Conservation (phyloP, 2,113 vertebrate species). For the Pomatostomus ruficeps region DNA sequence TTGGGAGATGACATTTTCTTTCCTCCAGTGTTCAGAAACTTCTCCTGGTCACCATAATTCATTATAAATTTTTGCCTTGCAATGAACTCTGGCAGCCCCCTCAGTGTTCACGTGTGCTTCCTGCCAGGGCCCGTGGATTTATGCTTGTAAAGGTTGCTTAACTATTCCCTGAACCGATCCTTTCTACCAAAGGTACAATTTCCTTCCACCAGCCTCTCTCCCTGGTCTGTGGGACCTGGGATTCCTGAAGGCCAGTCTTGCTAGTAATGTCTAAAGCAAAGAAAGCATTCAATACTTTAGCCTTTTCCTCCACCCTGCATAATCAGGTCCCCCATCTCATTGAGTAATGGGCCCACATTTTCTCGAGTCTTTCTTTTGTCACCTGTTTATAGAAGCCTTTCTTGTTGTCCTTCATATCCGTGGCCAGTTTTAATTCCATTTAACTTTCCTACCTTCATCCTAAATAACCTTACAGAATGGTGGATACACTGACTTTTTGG, state of each 20-base stretch:
- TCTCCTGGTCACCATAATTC: background rate
- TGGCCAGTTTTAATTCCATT: background rate
- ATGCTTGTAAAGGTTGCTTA: background rate
- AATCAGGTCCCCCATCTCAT: background rate
- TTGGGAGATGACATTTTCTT: background rate
- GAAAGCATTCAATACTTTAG: background rate
- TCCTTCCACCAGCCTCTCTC: background rate
- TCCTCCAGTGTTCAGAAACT: background rate
- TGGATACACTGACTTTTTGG: background rate
- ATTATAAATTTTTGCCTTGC: background rate
- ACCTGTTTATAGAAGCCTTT: background rate
- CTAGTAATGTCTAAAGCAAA: background rate
- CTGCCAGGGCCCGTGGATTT: background rate
- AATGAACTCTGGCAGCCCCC: background rate
- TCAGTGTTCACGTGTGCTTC: background rate
- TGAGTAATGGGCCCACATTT: background rate
- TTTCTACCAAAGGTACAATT: background rate
- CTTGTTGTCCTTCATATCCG: background rate
- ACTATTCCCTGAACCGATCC: background rate
- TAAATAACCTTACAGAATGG: background rate
- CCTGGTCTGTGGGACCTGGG: background rate
- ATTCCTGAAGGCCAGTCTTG: background rate
- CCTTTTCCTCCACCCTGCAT: background rate
- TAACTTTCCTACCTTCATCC: background rate
- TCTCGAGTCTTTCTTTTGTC: background rate